Evolutionary conservation across 2,113 vertebrate genomes (phyloP), one percentile per base, ranked within the genome.

Genomic region (Cygnus atratus): DNA sequence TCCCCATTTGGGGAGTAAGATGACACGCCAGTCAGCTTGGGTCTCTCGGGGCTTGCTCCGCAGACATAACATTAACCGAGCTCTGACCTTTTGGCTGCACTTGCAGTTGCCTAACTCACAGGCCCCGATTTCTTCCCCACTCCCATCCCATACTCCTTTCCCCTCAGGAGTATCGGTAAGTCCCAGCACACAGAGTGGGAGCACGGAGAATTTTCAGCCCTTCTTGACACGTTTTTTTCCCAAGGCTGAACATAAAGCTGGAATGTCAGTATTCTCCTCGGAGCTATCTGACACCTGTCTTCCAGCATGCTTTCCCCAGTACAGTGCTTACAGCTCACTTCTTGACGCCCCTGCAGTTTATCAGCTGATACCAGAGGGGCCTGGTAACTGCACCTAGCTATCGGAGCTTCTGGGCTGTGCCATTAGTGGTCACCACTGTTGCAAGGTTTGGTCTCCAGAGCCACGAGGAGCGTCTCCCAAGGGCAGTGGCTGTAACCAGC

Each of bases 301-400:
- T 48, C 37, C 48, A 37, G 52, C 3, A 0, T 68, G n/a, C 39
- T 55, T 85, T 14, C 20, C 35, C 14, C 13, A 7, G 37, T 48
- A 35, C 0, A 0, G n/a, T 74, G 13, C 25, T 33, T 61, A 2
- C 37, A 84, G 65, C 28, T 43, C 26, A 13, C 19, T 77, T 37
- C 29, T 82, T 44, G 21, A 70, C 46, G 44, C 71, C 37, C 21
- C 61, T 50, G 6, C 12, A 59, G 37, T 46, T 71, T 61, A 46
- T 50, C 65, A 82, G 43, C 33, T 82, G 71, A 25, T 63, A 20
- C 24, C 12, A 11, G 41, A 55, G 52, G 33, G 77, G 57, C 37
- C 26, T 16, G 67, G 33, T 24, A 48, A 39, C 11, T 24, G 14
- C 39, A 37, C 52, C 35, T 6, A 57, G 9, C 55, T 48, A 18